phyloP scores from a whole-genome alignment of 1,140 invertebrate genomes.

The Hermetia illucens region DNA sequence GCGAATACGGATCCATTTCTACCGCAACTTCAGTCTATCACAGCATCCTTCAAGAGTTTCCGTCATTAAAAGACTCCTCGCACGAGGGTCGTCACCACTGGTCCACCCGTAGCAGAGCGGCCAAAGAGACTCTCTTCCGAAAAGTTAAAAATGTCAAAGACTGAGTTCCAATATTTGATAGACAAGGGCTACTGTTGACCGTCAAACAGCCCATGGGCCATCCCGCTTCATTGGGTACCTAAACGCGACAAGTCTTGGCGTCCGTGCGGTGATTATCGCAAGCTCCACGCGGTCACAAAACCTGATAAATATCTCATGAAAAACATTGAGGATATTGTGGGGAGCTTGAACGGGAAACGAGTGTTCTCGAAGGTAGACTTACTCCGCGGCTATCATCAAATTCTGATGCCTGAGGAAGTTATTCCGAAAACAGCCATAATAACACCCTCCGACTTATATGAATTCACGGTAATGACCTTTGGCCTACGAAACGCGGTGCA shows the following conservation, averaged over 20 bases:
- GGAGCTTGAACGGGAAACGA: slow-evolving; percentile 18
- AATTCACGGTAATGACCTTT: slow-evolving; percentile 19
- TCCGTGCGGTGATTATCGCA: slow-evolving; percentile 30
- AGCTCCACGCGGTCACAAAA: slow-evolving; percentile 27
- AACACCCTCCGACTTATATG: slow-evolving; percentile 21
- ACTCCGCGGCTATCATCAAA: slow-evolving; percentile 32
- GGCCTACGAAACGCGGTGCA: slow-evolving; percentile 17
- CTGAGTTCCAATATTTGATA: slow-evolving; percentile 15
- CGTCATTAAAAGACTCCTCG: background rate
- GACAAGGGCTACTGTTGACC: slow-evolving; percentile 17
- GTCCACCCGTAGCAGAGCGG: slow-evolving; percentile 18
- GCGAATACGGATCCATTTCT: background rate
- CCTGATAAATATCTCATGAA: slow-evolving; percentile 23
- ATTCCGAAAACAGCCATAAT: slow-evolving; percentile 26
- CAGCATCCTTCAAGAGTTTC: background rate
- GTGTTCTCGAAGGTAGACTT: slow-evolving; percentile 35
- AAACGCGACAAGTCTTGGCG: slow-evolving; percentile 26
- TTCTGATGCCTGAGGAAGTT: slow-evolving; percentile 18
- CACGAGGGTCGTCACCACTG: slow-evolving; percentile 10
- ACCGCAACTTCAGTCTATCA: background rate
- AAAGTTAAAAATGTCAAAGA: slow-evolving; percentile 12
- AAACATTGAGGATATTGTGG: slow-evolving; percentile 17
- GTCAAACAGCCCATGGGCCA: slow-evolving; percentile 30
- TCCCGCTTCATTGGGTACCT: slow-evolving; percentile 27
- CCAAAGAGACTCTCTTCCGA: slow-evolving; percentile 21